Evolutionary conservation across 2,797 vertebrate genomes (phyloP).

Genomic region (Otus scops): DNA sequence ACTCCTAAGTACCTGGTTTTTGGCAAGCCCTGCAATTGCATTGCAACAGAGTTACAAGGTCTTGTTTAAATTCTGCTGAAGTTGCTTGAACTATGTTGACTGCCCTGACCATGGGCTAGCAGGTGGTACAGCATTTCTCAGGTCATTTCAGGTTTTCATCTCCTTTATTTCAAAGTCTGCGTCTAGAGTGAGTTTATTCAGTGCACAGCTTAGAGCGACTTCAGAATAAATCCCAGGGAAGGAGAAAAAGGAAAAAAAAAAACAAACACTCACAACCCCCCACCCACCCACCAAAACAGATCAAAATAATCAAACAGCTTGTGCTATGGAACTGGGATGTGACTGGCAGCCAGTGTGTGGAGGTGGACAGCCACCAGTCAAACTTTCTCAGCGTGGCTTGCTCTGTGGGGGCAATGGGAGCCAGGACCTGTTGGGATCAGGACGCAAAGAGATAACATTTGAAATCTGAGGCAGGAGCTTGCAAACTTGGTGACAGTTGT

Average conservation of each 20-base stretch:
- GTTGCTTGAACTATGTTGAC: neutral
- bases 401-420: neutral
- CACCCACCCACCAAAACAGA: neutral
- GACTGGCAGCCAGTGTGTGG: neutral
- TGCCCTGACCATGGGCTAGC: neutral
- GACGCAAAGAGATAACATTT: neutral
- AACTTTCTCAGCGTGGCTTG: neutral
- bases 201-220: neutral
- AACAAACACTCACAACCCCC: too few relatives aligned
- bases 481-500: neutral
- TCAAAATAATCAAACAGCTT: neutral
- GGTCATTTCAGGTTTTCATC: neutral
- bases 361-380: neutral
- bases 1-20: neutral
- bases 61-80: neutral
- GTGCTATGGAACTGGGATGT: neutral
- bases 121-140: neutral
- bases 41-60: neutral
- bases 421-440: neutral
- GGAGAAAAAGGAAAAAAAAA: neutral
- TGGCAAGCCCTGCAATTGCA: neutral
- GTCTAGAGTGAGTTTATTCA: neutral
- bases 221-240: neutral
- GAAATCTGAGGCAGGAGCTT: neutral
- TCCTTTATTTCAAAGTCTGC: neutral